These are phyloP conservation scores for Nothobranchius furzeri DNA, from an alignment of 2,113 vertebrate genomes.

Conservation along the genomic window DNA sequence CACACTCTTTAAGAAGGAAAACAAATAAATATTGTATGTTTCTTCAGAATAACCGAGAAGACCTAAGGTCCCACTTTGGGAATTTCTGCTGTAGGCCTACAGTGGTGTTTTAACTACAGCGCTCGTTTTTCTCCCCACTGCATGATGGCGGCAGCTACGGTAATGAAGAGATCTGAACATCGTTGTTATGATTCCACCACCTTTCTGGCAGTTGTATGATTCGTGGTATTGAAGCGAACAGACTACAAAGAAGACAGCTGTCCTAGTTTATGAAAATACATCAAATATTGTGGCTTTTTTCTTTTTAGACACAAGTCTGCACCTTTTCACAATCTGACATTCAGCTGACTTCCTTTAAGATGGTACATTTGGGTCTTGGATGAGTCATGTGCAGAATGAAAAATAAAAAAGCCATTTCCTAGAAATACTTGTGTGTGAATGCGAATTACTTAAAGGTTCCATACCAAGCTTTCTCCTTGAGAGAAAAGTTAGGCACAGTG, in stretches of 20 bases:
- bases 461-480: no score
- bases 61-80: constrained; percentile 13
- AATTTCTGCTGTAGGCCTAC: constrained; percentile 22
- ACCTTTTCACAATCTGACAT: constrained; percentile 1
- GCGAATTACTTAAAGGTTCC: background rate
- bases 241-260: constrained; percentile 23
- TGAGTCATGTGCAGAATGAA: constrained; percentile 2
- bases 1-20: background rate
- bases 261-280: background rate
- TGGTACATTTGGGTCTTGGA: constrained; percentile 7
- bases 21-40: constrained; percentile 6
- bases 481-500: no score
- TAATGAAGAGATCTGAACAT: constrained; percentile 61
- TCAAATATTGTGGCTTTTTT: background rate
- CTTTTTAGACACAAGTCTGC: background rate
- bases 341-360: constrained; percentile 4
- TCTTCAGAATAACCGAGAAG: constrained; percentile 9
- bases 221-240: constrained; percentile 47
- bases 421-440: background rate
- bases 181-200: constrained; percentile 66
- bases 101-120: constrained; percentile 10
- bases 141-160: constrained; percentile 61
- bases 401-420: background rate
- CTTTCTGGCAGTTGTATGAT: constrained; percentile 57
- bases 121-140: constrained; percentile 43